Percentiles rank a stretch among this genome's conserved stretches.
These are phyloP conservation scores for Sarcophaga rosellei DNA, from an alignment of 2,888 invertebrate genomes.

Conservation along the genomic window DNA sequence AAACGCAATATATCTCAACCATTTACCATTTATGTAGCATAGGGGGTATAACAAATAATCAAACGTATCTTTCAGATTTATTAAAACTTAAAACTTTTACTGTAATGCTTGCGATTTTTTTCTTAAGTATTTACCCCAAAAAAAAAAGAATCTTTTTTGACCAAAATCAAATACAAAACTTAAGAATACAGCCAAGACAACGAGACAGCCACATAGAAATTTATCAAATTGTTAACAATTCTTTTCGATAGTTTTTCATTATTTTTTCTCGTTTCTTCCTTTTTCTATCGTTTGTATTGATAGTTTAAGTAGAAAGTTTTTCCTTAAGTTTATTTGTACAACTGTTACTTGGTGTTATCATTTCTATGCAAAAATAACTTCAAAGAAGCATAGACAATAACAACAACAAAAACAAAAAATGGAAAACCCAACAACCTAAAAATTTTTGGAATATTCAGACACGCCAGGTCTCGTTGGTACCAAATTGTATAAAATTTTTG, in stretches of 20 bases:
- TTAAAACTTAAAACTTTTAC: conserved; percentile 18
- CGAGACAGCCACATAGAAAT: background rate
- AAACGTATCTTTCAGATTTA: conserved; percentile 8
- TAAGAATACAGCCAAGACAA: background rate
- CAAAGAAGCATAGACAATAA: conserved; percentile 28
- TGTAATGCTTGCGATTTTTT: background rate
- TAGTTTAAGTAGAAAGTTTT: conserved; percentile 34
- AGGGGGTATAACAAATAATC: background rate
- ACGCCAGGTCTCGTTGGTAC: background rate
- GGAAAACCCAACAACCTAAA: background rate
- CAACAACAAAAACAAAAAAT: background rate
- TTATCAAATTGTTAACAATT: conserved; percentile 44
- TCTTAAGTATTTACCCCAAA: conserved; percentile 1
- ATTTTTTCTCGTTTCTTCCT: background rate
- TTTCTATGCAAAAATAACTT: conserved; percentile 65
- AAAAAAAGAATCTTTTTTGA: conserved; percentile 9
- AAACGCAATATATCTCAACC: no score
- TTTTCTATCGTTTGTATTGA: background rate
- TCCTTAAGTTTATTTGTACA: conserved; percentile 63
- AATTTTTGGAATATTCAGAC: background rate
- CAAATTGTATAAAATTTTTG: background rate
- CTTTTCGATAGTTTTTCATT: conserved; percentile 3
- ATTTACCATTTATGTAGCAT: no score
- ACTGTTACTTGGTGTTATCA: conserved; percentile 65
- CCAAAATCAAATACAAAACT: conserved; percentile 3